A percentile compares a stretch with the other conserved stretches of the same genome.
phyloP scores from a whole-genome alignment of 2,888 invertebrate species.

The Parnassius apollo region DNA sequence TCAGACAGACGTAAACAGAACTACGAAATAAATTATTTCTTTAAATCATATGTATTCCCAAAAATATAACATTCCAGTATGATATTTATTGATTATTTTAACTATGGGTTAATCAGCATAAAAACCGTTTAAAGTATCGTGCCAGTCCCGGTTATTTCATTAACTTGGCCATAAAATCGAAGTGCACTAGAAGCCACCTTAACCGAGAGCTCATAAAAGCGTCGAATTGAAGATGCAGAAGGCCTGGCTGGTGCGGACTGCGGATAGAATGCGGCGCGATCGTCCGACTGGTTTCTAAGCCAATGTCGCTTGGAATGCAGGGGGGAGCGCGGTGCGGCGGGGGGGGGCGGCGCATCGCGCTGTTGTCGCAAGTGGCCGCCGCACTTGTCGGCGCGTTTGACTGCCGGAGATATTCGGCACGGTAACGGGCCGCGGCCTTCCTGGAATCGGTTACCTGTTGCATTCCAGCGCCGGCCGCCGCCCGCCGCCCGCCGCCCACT shows the following conservation, averaged over 20 bases:
- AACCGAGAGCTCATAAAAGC: conserved; percentile 32
- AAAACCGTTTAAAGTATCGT: too few relatives aligned
- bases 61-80: too few relatives aligned
- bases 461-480: conserved; percentile 71
- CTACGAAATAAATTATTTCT: too few relatives aligned
- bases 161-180: conserved; percentile 10
- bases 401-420: conserved; percentile 79
- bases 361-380: conserved; percentile 78
- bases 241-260: conserved; percentile 52
- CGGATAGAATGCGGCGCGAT: conserved; percentile 63
- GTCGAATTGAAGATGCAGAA: conserved; percentile 43
- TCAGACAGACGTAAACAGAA: too few relatives aligned
- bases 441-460: conserved; percentile 81
- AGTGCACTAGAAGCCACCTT: conserved; percentile 16
- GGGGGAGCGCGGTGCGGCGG: conserved; percentile 35
- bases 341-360: conserved; percentile 48
- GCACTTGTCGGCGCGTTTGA: conserved; percentile 81
- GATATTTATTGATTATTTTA: too few relatives aligned
- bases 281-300: conserved; percentile 76
- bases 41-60: too few relatives aligned
- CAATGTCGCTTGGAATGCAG: conserved; percentile 77
- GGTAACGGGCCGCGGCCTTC: conserved; percentile 80
- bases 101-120: too few relatives aligned
- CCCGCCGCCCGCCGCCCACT: conserved; percentile 36
- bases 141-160: conserved; percentile 3